Evolutionary conservation across 2,797 vertebrate genomes (phyloP), one percentile per base, ranked within the genome.

Genomic region (Ctenochaetus hawaiiensis): DNA sequence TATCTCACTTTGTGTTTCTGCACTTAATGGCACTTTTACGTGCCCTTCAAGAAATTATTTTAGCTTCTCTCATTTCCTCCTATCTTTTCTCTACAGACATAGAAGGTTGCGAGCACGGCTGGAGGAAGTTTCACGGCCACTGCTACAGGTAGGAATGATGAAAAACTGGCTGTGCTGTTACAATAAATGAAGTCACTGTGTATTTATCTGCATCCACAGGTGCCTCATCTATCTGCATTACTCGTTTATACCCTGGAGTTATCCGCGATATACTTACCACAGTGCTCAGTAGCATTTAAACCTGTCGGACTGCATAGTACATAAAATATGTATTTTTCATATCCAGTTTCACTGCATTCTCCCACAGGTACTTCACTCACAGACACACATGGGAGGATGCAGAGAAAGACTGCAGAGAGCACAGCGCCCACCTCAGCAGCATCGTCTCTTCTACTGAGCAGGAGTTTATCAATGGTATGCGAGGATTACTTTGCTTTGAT

Each of bases 111-210:
- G 97, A 99, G 61, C 97, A 95, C 0, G 95, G 96, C 77, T 99
- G 98, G 98, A 97, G 94, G 92, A 99, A 99, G 92, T 99, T 99
- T 92, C 98, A 98, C 48, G 98, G 97, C 13, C 97, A 98, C 91
- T 99, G 98, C 87, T 99, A 98, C 89, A 97, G 96, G 88, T 93
- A 91, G 39, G 87, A 71, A 39, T 5, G 1, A 71, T 49, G 49
- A 54, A 59, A 72, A 83, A 39, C 11, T 7, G 48, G 2, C 73
- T 44, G 39, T 16, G 4, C 53, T 8, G 39, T 60, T 66, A 56
- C 52, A 82, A 77, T 37, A 22, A 56, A 73, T 65, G 10, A 39
- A 65, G 54, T 16, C 45, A 18, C 53, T 51, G 26, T 49, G 34
- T 20, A 72, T 80, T 44, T 63, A 56, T 53, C 64, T 53, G 43